Conservation (phyloP, 2,113 vertebrate genomes). For the Bubalus kerabau region DNA sequence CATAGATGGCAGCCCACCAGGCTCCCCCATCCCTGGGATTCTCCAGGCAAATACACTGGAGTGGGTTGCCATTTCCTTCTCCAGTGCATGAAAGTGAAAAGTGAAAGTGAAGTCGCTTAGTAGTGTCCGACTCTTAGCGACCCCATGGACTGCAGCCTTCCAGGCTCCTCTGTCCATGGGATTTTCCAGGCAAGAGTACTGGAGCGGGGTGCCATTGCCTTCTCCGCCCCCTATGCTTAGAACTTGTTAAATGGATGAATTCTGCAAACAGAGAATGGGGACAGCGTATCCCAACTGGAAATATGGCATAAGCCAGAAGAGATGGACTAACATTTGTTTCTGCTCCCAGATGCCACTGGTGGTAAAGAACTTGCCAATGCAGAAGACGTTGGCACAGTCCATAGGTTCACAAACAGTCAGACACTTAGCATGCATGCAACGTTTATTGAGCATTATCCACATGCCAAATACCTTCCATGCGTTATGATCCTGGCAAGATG, state of each 20-base stretch:
- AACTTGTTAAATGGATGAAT: not conserved
- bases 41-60: too few species aligned
- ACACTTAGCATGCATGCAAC: not conserved
- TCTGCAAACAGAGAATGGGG: not conserved
- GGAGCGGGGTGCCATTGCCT: too few species aligned
- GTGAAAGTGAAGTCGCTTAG: too few species aligned
- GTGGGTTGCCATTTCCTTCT: too few species aligned
- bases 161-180: too few species aligned
- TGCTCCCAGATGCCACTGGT: not conserved
- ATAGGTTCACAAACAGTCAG: not conserved
- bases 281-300: not conserved
- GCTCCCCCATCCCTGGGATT: too few species aligned
- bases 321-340: not conserved
- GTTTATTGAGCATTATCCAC: not conserved
- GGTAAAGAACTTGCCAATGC: not conserved
- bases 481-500: not conserved
- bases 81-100: too few species aligned
- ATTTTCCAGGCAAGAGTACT: too few species aligned
- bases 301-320: not conserved
- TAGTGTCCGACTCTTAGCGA: too few species aligned
- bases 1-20: too few species aligned
- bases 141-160: too few species aligned
- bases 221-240: not conserved
- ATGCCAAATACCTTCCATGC: not conserved
- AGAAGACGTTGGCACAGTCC: not conserved